These are phyloP conservation scores for Darevskia mixta DNA, from an alignment of 2,797 vertebrate genomes.

Conservation along the genomic window DNA sequence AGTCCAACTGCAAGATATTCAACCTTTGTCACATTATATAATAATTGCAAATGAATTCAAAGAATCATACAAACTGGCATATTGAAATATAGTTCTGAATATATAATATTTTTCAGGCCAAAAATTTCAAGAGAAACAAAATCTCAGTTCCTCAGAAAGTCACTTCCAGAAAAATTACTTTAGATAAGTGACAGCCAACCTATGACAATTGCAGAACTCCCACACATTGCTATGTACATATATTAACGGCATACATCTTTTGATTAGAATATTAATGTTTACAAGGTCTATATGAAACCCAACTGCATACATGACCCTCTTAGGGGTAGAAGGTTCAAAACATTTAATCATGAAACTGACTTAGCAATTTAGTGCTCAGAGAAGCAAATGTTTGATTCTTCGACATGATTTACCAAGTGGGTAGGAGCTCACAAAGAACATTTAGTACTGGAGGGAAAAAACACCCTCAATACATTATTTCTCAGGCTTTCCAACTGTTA, in stretches of 20 bases:
- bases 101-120: neutral
- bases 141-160: neutral
- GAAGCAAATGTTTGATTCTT: conserved; percentile 40
- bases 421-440: conserved; percentile 45
- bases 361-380: conserved; percentile 12
- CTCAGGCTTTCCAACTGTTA: conserved; percentile 44
- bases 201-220: conserved; percentile 2
- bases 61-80: neutral
- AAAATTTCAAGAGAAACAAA: neutral
- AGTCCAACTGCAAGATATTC: neutral
- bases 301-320: conserved; percentile 10
- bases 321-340: conserved; percentile 24
- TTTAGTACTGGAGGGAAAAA: neutral
- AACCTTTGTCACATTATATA: neutral
- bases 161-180: neutral
- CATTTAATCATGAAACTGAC: neutral
- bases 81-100: conserved; percentile 32
- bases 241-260: conserved; percentile 35
- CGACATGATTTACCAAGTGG: conserved; percentile 27
- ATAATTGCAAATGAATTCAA: conserved; percentile 11
- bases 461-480: conserved; percentile 34
- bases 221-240: neutral
- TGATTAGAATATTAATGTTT: conserved; percentile 19
- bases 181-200: conserved; percentile 4
- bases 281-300: conserved; percentile 21